Evolutionary conservation across 1,140 invertebrate genomes (phyloP).

Genomic region (Drosophila grimshawi): DNA sequence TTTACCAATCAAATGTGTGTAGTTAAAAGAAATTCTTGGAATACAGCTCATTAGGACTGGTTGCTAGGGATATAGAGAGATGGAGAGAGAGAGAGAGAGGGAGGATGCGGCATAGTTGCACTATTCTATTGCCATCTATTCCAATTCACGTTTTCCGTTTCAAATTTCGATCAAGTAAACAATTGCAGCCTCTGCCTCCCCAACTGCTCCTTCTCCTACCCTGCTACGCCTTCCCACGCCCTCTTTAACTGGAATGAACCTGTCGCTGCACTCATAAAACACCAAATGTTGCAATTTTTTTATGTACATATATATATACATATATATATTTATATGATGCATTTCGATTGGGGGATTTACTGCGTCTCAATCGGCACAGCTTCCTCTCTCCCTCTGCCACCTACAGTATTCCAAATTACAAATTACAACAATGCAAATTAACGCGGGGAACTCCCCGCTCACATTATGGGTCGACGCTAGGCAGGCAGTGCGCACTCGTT

Average conservation of each 20-base stretch:
- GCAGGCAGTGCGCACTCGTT: neutral
- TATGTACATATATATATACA: constrained; percentile 6
- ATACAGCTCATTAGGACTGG: too few relatives aligned
- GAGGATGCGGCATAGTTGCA: too few relatives aligned
- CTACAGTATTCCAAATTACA: neutral
- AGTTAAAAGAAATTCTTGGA: too few relatives aligned
- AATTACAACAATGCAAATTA: constrained; percentile 1
- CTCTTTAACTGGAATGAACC: constrained; percentile 2
- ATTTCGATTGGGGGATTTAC: constrained; percentile 30
- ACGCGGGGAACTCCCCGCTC: neutral
- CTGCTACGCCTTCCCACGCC: neutral
- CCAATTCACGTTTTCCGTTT: neutral
- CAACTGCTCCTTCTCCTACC: neutral
- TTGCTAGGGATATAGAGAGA: neutral
- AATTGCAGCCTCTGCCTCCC: neutral
- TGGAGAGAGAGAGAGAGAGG: too few relatives aligned
- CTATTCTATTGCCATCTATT: too few relatives aligned
- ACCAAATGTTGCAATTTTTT: constrained; percentile 16
- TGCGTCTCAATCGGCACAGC: constrained; percentile 2
- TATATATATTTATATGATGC: neutral
- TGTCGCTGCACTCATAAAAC: constrained; percentile 33
- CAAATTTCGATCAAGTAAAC: neutral
- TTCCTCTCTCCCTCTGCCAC: neutral
- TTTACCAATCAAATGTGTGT: too few relatives aligned
- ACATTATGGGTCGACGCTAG: neutral